Evolutionary conservation across 2,888 invertebrate genomes (phyloP).

Genomic region (Tryphoninae sp.): DNA sequence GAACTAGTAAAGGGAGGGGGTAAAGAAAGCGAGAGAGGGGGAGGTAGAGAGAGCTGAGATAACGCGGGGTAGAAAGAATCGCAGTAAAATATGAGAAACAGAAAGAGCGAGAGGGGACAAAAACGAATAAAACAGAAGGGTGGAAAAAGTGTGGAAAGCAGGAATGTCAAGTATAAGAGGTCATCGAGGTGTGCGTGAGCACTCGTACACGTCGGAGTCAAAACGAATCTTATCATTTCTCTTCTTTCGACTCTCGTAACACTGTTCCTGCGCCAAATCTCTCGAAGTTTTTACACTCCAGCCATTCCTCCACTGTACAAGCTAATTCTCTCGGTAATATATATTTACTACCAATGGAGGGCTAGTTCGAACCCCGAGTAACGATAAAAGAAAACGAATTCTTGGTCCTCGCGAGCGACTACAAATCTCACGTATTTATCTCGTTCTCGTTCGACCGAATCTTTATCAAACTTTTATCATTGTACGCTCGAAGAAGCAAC

Average conservation of each 20-base stretch:
- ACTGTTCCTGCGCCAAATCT: neutral
- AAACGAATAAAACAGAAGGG: conserved; percentile 14
- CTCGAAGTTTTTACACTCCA: neutral
- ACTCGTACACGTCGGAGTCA: conserved; percentile 1
- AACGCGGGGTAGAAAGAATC: neutral
- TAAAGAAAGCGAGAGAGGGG: neutral
- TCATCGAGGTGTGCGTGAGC: too few species aligned
- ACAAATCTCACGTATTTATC: too few species aligned
- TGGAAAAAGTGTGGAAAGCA: conserved; percentile 5
- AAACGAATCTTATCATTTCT: conserved; percentile 13
- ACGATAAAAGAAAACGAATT: too few species aligned
- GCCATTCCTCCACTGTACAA: neutral
- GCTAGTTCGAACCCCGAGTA: too few species aligned
- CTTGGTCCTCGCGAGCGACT: too few species aligned
- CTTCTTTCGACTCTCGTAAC: conserved; percentile 1
- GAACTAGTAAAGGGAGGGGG: too few species aligned
- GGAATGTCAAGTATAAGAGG: neutral
- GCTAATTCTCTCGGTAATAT: neutral
- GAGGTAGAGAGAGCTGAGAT: neutral
- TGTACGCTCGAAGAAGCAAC: conserved; percentile 61
- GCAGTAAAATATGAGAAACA: neutral
- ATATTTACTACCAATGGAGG: neutral
- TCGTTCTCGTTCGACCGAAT: neutral
- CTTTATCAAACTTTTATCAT: conserved; percentile 64
- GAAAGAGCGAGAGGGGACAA: neutral